Base-by-base conservation (phyloP, 2,888 invertebrate species). In the Cenopis cana region DNA sequence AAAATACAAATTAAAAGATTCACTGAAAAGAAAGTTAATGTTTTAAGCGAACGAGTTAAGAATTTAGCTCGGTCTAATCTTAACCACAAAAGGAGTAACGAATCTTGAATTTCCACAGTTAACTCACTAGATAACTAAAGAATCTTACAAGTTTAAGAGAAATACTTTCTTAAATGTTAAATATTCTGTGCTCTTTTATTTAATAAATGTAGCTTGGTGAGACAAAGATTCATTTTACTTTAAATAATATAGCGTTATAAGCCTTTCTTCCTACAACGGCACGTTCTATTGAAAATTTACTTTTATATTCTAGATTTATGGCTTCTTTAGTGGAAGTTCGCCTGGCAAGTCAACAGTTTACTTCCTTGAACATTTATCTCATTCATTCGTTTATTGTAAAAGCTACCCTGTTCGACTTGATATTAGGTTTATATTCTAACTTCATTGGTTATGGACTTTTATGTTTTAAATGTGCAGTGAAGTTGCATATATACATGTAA, bases 161-260 rank as follows among this genome's bases (percentile, higher is more conserved):
- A 64, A 69, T 59, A 41, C 52, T 69, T 65, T 65, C 36, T 24
- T 62, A 14, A 41, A 52, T 64, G 64, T 64, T 50, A 20, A n/a
- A 50, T 36, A 59, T 61, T 68, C 68, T 49, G 49, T 38, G 33
- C 46, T 54, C 38, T 59, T 52, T 52, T 64, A 41, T 52, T 59
- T 46, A 55, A 33, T 14, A 52, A 29, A 33, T 10, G 24, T 5
- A 11, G 33, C 8, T 61, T 49, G 12, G 52, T 18, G 3, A 50
- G 64, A 38, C 12, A 54, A 52, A n/a, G 29, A 14, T 61, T 33
- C 18, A 18, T 17, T 17, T n/a, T n/a, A 2, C 29, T 33, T 50
- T 29, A 29, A 41, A 24, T 24, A n/a, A 10, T 41, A 20, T n/a
- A 17, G 11, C n/a, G 2, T 4, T n/a, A 56, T 56, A 56, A 9